phyloP scores from a whole-genome alignment of 2,888 invertebrate genomes.

The Aromia moschata region DNA sequence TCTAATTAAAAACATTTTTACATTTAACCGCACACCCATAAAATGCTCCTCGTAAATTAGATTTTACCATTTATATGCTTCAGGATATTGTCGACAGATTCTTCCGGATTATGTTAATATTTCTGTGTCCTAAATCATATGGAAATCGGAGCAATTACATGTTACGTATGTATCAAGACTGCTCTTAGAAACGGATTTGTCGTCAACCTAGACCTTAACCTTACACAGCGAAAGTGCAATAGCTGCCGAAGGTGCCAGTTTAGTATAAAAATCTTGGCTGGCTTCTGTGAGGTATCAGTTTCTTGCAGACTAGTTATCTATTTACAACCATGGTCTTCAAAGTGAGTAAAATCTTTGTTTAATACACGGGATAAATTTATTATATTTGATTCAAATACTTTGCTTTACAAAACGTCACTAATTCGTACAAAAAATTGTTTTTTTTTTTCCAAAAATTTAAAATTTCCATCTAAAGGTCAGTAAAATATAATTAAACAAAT shows the following conservation, averaged over 20 bases:
- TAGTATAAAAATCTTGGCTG: slow-evolving; percentile 5
- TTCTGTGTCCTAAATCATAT: not conserved
- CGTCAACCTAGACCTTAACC: slow-evolving; percentile 1
- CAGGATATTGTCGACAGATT: not conserved
- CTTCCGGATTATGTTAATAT: not conserved
- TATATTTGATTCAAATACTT: too few species aligned
- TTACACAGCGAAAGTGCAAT: not conserved
- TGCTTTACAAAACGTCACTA: too few species aligned
- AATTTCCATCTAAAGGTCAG: too few species aligned
- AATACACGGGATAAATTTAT: too few species aligned
- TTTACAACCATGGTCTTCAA: slow-evolving; percentile 8
- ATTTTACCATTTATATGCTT: not conserved
- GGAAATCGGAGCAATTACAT: not conserved
- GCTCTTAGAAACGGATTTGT: not conserved
- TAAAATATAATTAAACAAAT: too few species aligned
- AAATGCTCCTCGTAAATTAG: too few species aligned
- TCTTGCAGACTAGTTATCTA: not conserved
- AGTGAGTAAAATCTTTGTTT: too few species aligned
- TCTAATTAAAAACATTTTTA: too few species aligned
- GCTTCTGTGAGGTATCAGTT: slow-evolving; percentile 2
- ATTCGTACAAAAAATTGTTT: too few species aligned
- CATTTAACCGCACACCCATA: too few species aligned
- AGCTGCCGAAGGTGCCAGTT: not conserved
- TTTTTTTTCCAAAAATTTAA: too few species aligned
- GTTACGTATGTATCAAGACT: not conserved